Base-by-base conservation (phyloP, 2,113 vertebrate species). In the Pyxicephalus adspersus region DNA sequence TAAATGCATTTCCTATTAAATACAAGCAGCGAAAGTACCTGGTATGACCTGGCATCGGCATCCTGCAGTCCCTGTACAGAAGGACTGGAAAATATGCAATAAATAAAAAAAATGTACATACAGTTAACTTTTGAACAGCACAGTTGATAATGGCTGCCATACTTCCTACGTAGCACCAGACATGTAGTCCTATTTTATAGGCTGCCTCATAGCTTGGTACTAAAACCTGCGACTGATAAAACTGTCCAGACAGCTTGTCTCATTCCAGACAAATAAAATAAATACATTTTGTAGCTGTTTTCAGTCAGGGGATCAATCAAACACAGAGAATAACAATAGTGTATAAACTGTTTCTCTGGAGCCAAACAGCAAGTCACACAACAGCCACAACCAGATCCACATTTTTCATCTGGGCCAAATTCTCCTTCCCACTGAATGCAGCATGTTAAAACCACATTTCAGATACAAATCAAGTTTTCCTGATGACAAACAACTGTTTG, bases 291-390 rank as follows among this genome's bases (percentile, higher is more conserved):
- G 29, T 74, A 31, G 11, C 31, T 38, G 55, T 38, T 19, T 60
- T 58, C 29, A 74, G 54, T 74, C 55, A 29, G 11, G 28, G 28
- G 20, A 73, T 57, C 70, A 22, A 72, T 72, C 28, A 55, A 52
- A 34, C 28, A 31, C 54, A 18, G 55, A 58, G 54, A 74, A 60
- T 74, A 74, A 74, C 55, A 74, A 74, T 74, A 74, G 8, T 58
- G 28, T 74, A 74, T 7, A 9, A 74, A 57, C 52, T 38, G 29
- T 13, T 54, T 57, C 17, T 1, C n/a, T 55, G 9, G n/a, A 22
- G 71, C 51, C 71, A 74, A 60, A 23, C 16, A 23, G 54, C n/a
- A 9, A 29, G 31, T 34, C 54, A 74, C 29, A 38, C 28, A 34
- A 31, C 28, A 16, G 54, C 71, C 16, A 11, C 20, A 74, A 60